Percentiles rank a stretch among this genome's conserved stretches.
Conservation (phyloP, 2,888 invertebrate genomes). For the Eupeodes luniger region DNA sequence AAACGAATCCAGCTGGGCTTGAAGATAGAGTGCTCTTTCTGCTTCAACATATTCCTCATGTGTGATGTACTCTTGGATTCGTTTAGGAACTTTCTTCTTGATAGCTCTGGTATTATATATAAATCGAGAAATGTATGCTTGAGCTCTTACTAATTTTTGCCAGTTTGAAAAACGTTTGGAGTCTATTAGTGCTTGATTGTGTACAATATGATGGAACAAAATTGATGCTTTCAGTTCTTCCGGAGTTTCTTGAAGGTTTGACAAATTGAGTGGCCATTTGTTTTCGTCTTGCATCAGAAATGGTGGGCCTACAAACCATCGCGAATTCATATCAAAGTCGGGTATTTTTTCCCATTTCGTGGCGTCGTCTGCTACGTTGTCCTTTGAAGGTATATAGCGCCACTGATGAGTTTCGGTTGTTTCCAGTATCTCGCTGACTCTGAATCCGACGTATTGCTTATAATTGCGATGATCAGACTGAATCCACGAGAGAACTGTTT, state of each 20-base stretch:
- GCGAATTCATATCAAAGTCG: background rate
- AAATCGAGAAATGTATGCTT: background rate
- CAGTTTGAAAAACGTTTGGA: slow-evolving; percentile 6
- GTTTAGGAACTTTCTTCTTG: background rate
- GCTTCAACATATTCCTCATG: slow-evolving; percentile 7
- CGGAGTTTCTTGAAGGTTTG: background rate
- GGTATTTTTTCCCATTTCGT: slow-evolving; percentile 12
- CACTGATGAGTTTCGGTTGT: background rate
- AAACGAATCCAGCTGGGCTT: background rate
- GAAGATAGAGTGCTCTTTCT: background rate
- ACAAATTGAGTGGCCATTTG: background rate
- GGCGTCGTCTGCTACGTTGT: background rate
- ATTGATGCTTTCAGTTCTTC: slow-evolving; percentile 17
- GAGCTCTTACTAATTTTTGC: slow-evolving; percentile 5
- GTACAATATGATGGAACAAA: background rate
- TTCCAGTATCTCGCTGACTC: slow-evolving; percentile 71
- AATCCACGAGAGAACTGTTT: slow-evolving; percentile 77
- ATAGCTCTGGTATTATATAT: slow-evolving; percentile 4
- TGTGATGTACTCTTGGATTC: background rate
- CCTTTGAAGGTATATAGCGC: too few relatives aligned
- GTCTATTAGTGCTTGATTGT: background rate
- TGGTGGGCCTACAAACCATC: background rate
- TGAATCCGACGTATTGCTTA: slow-evolving; percentile 74
- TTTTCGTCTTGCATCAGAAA: background rate
- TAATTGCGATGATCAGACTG: slow-evolving; percentile 73